Base-by-base conservation (phyloP, 1,140 invertebrate species). In the Stratiolaelaps scimitus region DNA sequence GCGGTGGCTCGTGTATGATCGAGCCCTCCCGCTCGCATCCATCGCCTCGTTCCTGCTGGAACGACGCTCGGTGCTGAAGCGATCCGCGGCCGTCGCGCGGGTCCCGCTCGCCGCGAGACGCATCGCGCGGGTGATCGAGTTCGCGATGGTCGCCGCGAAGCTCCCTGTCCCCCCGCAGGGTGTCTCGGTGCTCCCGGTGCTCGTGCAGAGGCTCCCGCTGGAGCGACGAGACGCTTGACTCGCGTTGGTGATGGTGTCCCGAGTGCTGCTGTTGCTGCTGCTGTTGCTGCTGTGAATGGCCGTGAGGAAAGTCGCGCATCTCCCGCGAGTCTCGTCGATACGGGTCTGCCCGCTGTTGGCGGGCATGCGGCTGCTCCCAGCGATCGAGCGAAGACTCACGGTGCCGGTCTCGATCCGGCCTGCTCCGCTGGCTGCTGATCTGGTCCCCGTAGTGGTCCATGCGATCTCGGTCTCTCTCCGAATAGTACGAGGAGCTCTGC, bases 361-460 rank as follows among this genome's bases (percentile, higher is more conserved):
- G 34, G 10, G 10, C 34, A 40, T 40, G 34, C 34, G 34, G 34
- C 34, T 34, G 26, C 53, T 60, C 53, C 53, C 53, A 60, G 53
- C 53, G 53, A 34, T 60, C 53, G 15, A 60, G 26, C 34, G 53
- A 60, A 34, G 53, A 60, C 53, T 60, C 53, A 26, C 53, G 53
- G 53, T 60, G 53, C 26, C 53, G 53, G 26, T 60, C 53, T 60
- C 53, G 15, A 40, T 40, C 34, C 34, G 34, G 34, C 34, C 34
- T 40, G 34, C 34, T 10, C 10, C 34, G 34, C 34, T 40, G 34
- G 47, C 47, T 28, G 26, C 53, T 26, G 26, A 60, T 60, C 53
- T 60, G 53, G 53, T 60, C 53, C 53, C 53, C 53, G 34, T 60
- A 60, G 53, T 60, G 53, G 53, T 60, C 53, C 53, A 60, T 60